Evolutionary conservation across 2,888 invertebrate genomes (phyloP).

Genomic region (Drosophila longiperda): DNA sequence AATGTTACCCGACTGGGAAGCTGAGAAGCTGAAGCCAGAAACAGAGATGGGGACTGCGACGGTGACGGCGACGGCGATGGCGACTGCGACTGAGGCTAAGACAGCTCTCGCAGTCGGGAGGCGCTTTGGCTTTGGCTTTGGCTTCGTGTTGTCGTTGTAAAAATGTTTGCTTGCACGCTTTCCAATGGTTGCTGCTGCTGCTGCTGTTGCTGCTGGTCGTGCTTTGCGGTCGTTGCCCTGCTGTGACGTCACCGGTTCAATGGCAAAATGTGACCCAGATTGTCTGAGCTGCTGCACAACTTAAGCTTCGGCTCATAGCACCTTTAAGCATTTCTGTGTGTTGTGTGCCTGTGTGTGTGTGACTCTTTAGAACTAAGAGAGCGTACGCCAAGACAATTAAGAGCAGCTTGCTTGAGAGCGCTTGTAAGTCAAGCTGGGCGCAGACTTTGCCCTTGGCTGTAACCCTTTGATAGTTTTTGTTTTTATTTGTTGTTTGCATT

Average conservation of each 20-base stretch:
- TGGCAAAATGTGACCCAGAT: conserved; percentile 86
- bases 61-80: neutral
- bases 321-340: conserved; percentile 34
- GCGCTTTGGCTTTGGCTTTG: conserved; percentile 45
- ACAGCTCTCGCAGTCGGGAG: conserved; percentile 35
- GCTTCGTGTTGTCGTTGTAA: conserved; percentile 75
- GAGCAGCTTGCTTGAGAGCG: conserved; percentile 30
- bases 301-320: conserved; percentile 66
- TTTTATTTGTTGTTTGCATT: conserved; percentile 13
- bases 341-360: conserved; percentile 25
- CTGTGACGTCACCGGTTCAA: conserved; percentile 85
- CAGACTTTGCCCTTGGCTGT: conserved; percentile 64
- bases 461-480: conserved; percentile 54
- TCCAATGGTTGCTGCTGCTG: conserved; percentile 71
- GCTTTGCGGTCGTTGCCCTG: conserved; percentile 84
- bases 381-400: conserved; percentile 11
- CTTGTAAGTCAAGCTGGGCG: conserved; percentile 41
- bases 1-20: conserved; percentile 67
- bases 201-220: conserved; percentile 68
- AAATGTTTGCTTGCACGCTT: conserved; percentile 80
- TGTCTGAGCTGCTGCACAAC: conserved; percentile 84
- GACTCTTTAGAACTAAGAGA: conserved; percentile 72
- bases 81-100: conserved; percentile 33
- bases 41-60: neutral
- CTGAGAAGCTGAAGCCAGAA: conserved; percentile 38